Conservation (phyloP, 1,140 invertebrate genomes). For the Fopius arisanus region DNA sequence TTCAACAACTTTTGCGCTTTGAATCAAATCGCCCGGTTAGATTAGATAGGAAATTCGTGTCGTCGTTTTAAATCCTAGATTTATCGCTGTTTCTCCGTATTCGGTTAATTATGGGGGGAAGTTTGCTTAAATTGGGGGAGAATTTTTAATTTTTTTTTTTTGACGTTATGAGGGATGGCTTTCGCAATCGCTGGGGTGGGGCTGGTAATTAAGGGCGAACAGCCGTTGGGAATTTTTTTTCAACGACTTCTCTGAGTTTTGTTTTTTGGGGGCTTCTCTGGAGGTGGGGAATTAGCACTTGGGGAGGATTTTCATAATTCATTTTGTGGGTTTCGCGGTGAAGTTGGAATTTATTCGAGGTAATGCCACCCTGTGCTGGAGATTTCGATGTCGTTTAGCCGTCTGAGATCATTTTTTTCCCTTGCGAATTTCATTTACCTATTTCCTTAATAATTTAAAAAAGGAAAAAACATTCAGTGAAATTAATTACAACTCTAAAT, state of each 20-base stretch:
- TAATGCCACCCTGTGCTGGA: no score
- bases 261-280: not conserved
- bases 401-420: no score
- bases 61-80: not conserved
- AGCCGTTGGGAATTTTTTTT: not conserved
- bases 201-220: not conserved
- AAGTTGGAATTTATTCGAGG: no score
- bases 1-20: constrained; percentile 14
- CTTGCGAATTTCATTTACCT: no score
- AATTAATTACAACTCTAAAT: no score
- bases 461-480: no score
- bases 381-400: no score
- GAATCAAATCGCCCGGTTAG: not conserved
- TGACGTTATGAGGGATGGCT: not conserved
- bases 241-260: not conserved
- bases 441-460: no score
- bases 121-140: not conserved
- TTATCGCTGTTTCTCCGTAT: not conserved
- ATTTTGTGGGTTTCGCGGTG: not conserved
- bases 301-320: not conserved
- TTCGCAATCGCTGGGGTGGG: not conserved
- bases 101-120: not conserved
- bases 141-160: no score
- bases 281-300: not conserved
- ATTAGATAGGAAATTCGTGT: not conserved